These are phyloP conservation scores for Unio delphinus DNA, from an alignment of 2,888 invertebrate species.

Conservation along the genomic window DNA sequence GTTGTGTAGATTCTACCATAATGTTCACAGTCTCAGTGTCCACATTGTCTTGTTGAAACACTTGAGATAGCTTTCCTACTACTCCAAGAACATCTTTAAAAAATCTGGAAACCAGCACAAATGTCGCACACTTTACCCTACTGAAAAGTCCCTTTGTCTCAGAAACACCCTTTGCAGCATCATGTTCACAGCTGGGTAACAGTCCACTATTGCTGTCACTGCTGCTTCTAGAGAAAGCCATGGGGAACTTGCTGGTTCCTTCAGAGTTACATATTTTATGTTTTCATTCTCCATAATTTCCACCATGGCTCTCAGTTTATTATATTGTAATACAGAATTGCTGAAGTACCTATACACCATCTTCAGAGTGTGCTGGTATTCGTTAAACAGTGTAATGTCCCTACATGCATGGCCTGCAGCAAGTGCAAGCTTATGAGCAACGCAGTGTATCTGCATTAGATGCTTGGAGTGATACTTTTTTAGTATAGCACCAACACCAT, in stretches of 20 bases:
- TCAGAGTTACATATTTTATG: slow-evolving; percentile 4
- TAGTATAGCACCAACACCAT: slow-evolving; percentile 15
- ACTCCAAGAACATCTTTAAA: slow-evolving; percentile 6
- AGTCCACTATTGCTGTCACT: slow-evolving; percentile 7
- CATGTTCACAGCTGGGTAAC: slow-evolving; percentile 13
- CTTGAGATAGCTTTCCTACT: slow-evolving; percentile 3
- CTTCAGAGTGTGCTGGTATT: slow-evolving; percentile 14
- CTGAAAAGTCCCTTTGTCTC: slow-evolving; percentile 7
- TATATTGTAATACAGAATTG: slow-evolving; percentile 12
- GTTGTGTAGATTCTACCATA: neutral
- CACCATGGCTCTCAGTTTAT: slow-evolving; percentile 12
- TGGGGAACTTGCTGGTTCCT: slow-evolving; percentile 10
- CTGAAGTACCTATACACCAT: slow-evolving; percentile 11
- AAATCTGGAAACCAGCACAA: slow-evolving; percentile 5
- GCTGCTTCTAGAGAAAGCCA: slow-evolving; percentile 13
- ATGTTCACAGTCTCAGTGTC: neutral
- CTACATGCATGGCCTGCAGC: slow-evolving; percentile 24
- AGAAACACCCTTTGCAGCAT: slow-evolving; percentile 5
- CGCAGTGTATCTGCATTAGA: slow-evolving; percentile 23
- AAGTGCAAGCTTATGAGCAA: slow-evolving; percentile 20
- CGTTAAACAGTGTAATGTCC: slow-evolving; percentile 7
- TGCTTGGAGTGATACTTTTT: slow-evolving; percentile 5
- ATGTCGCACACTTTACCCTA: slow-evolving; percentile 2
- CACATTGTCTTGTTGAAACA: slow-evolving; percentile 8
- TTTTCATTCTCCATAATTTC: slow-evolving; percentile 9